These are phyloP conservation scores for Pelodiscus sinensis DNA, from an alignment of 2,113 vertebrate species.

Conservation along the genomic window DNA sequence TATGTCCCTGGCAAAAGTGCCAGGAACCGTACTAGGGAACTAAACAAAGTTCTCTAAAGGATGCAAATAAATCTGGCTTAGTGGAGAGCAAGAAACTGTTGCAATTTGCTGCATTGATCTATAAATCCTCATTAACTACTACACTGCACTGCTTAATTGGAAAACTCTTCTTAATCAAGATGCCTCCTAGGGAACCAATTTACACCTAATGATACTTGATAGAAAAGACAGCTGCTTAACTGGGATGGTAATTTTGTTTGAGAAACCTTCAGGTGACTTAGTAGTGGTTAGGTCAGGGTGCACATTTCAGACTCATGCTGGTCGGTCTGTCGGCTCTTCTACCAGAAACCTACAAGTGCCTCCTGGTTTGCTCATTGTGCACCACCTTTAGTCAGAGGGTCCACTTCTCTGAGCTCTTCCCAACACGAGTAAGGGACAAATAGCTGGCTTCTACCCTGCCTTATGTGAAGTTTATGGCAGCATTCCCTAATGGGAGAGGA, in stretches of 20 bases:
- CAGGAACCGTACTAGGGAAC: neutral
- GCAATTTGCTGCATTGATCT: constrained; percentile 15
- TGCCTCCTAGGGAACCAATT: constrained; percentile 55
- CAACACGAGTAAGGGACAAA: accelerated
- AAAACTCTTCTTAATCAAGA: constrained; percentile 53
- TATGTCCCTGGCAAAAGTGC: accelerated
- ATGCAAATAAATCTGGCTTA: constrained; percentile 11
- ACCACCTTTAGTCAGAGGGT: neutral
- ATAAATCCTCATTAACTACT: constrained; percentile 54
- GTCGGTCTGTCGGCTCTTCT: neutral
- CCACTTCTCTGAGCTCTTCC: neutral
- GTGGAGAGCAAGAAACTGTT: constrained; percentile 7
- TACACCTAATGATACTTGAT: constrained; percentile 34
- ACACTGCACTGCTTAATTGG: constrained; percentile 34
- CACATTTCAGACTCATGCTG: neutral
- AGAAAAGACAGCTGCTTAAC: constrained; percentile 48
- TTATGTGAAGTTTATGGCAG: neutral
- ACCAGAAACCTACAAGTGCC: neutral
- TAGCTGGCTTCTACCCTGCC: neutral
- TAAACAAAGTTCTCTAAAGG: neutral
- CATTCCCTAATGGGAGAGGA: neutral
- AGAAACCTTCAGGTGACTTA: neutral
- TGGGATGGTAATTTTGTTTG: constrained; percentile 38
- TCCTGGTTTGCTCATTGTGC: neutral
- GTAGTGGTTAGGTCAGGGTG: neutral